Conservation (phyloP, 2,888 invertebrate genomes). For the Drosophila stalkeri region DNA sequence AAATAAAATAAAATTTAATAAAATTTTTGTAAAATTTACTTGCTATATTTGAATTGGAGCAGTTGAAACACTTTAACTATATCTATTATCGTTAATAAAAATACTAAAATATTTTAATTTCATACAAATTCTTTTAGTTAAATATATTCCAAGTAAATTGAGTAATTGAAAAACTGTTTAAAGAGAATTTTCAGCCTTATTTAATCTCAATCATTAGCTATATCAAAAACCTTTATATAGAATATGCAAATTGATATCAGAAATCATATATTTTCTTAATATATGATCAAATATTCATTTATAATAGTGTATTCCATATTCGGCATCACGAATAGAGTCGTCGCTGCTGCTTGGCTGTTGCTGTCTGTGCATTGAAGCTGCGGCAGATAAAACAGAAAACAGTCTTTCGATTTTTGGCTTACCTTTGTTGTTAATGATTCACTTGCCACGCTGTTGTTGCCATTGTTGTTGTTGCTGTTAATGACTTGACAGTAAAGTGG, state of each 20-base stretch:
- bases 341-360: background rate
- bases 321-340: background rate
- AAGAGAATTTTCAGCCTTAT: background rate
- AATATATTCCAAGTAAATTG: too few relatives aligned
- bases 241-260: background rate
- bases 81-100: too few relatives aligned
- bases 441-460: conserved; percentile 50
- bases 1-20: too few relatives aligned
- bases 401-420: conserved; percentile 34
- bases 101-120: too few relatives aligned
- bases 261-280: background rate
- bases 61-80: too few relatives aligned
- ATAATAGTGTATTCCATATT: background rate
- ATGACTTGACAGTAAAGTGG: conserved; percentile 79
- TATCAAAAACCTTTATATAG: background rate
- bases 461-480: conserved; percentile 59
- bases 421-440: conserved; percentile 72
- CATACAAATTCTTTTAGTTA: too few relatives aligned
- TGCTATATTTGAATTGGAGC: too few relatives aligned
- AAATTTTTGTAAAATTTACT: too few relatives aligned
- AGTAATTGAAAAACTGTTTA: background rate
- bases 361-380: background rate
- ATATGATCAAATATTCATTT: background rate
- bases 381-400: conserved; percentile 35
- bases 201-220: background rate